These are phyloP conservation scores for Nymphalis io DNA, from an alignment of 1,140 invertebrate species.

Conservation along the genomic window DNA sequence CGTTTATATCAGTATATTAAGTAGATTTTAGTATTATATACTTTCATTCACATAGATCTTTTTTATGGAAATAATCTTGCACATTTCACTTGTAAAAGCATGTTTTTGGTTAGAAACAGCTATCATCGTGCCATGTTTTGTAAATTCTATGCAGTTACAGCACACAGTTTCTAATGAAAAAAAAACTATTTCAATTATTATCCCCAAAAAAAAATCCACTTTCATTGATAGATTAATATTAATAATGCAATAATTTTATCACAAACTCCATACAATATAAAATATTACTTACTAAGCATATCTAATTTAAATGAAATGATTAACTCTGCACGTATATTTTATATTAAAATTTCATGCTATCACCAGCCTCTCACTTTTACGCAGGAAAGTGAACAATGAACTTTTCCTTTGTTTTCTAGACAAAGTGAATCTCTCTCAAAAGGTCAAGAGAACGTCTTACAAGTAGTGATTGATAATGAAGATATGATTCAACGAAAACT, in stretches of 20 bases:
- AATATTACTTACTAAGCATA: background rate
- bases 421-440: constrained; percentile 1
- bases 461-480: background rate
- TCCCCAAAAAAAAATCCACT: no score
- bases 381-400: background rate
- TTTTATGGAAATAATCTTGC: background rate
- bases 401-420: constrained; percentile 2
- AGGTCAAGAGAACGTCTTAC: background rate
- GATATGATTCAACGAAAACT: no score
- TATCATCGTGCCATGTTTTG: no score
- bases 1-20: background rate
- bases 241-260: no score
- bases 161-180: no score
- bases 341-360: background rate
- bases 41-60: no score
- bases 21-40: no score
- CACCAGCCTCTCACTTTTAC: background rate
- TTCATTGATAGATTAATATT: no score
- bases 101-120: no score
- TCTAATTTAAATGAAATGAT: background rate
- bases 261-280: background rate
- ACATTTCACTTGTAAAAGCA: no score
- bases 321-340: background rate
- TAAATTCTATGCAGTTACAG: no score
- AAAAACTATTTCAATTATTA: no score